Conservation (phyloP, 2,888 invertebrate genomes). For the Lasioglossum marginatum region DNA sequence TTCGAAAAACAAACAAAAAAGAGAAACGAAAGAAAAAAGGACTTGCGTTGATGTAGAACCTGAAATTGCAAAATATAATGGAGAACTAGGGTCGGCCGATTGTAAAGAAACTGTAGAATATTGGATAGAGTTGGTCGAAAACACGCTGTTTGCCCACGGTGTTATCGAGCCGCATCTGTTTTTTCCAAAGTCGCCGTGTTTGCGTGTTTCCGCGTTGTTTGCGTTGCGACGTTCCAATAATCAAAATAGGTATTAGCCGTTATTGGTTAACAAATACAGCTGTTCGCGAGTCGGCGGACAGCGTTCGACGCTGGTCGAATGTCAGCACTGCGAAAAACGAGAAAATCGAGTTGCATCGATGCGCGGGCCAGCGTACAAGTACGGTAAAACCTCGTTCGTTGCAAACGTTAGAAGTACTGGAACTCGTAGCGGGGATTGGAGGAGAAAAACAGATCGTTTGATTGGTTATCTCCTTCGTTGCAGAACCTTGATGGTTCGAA, state of each 20-base stretch:
- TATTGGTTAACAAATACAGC: neutral
- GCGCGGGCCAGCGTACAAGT: neutral
- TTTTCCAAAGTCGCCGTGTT: neutral
- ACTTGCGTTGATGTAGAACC: neutral
- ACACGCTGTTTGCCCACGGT: neutral
- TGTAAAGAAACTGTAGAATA: neutral
- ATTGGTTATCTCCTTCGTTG: too few species aligned
- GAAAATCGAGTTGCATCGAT: neutral
- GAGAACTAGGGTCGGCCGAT: neutral
- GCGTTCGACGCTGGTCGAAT: neutral
- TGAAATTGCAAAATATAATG: neutral
- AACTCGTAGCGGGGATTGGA: neutral
- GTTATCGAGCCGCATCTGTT: neutral
- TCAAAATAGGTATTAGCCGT: neutral
- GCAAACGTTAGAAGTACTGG: neutral
- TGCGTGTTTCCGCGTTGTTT: neutral
- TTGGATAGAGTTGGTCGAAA: conserved; percentile 1
- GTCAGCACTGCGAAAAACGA: neutral
- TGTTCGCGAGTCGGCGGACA: neutral
- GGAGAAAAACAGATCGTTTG: too few species aligned
- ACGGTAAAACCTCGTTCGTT: neutral
- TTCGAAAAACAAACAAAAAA: neutral
- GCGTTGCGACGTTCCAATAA: neutral
- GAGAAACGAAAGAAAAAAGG: neutral
- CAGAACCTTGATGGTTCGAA: too few species aligned